These are phyloP conservation scores for Sebastes hubbsi DNA, from an alignment of 2,797 vertebrate species.

Conservation along the genomic window DNA sequence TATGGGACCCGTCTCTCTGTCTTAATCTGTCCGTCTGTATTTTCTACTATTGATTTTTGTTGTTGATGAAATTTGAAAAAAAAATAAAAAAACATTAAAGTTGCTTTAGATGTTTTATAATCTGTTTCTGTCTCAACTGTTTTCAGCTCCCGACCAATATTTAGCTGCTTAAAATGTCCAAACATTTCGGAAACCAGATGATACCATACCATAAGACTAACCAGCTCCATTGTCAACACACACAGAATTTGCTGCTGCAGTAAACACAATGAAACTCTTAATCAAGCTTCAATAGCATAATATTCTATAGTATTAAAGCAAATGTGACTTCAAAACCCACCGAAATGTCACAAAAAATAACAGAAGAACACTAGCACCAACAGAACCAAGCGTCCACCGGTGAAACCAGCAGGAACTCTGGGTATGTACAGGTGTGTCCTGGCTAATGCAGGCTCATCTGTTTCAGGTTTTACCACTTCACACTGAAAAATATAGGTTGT, in stretches of 20 bases:
- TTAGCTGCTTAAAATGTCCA: background rate
- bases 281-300: background rate
- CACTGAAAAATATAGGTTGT: background rate
- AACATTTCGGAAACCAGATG: too few species aligned
- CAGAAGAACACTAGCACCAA: background rate
- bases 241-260: background rate
- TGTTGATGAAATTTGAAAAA: constrained; percentile 41
- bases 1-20: background rate
- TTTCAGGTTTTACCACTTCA: background rate
- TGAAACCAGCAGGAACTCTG: background rate
- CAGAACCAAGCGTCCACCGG: background rate
- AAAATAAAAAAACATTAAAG: constrained; percentile 43
- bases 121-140: constrained; percentile 1
- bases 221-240: background rate
- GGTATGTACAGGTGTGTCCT: background rate
- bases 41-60: constrained; percentile 48
- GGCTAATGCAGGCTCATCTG: background rate
- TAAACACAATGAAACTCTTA: background rate
- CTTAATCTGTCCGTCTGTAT: constrained; percentile 7
- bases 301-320: background rate
- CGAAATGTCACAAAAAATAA: background rate
- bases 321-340: background rate
- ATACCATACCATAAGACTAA: too few species aligned
- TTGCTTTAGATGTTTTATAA: constrained; percentile 48
- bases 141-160: background rate